Base-by-base conservation (phyloP, 2,113 vertebrate genomes). In the Cariama cristata region DNA sequence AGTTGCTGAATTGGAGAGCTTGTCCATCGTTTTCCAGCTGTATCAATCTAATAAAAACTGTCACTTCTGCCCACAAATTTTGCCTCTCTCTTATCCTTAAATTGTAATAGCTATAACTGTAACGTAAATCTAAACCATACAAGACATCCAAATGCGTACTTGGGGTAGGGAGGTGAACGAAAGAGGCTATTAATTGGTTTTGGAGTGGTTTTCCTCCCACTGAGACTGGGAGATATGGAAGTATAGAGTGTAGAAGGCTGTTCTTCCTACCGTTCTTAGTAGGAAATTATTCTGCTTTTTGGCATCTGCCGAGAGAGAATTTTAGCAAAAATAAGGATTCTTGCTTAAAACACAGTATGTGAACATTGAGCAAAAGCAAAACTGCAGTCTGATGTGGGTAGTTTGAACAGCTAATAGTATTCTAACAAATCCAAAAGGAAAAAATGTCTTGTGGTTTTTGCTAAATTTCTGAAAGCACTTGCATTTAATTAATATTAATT, bases 401-500 rank as follows among this genome's bases (percentile, higher is more conserved):
- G n/a, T 76, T 76, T 40, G 77, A 95, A 76, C 13, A 84, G 79
- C 58, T 79, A 80, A 50, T n/a, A 49, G 42, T 66, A 49, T 68
- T 74, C 59, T 47, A 58, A 79, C 49, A 76, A 50, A 92, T 72
- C 58, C 38, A 86, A 79, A 95, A 55, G 45, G 49, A 47, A 73
- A 92, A 93, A 83, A 14, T 5, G 20, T 38, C 66, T 87, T 89
- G 66, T 44, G 18, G 26, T 3, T 95, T 87, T 97, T 90, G 66
- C 45, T 88, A 35, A 47, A 88, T 91, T 94, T 94, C 74, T 88
- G 38, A 64, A 91, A 93, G 83, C 89, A 67, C 33, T 60, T 75
- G 24, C 42, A 13, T 76, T 94, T 86, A 84, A 93, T 93, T 82
- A 85, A 84, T 89, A 86, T 67, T 93, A 68, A 91, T 94, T 97